Percentiles rank a stretch among this genome's conserved stretches.
These are phyloP conservation scores for Hofmannophila pseudospretella DNA, from an alignment of 2,888 invertebrate species.

Conservation along the genomic window DNA sequence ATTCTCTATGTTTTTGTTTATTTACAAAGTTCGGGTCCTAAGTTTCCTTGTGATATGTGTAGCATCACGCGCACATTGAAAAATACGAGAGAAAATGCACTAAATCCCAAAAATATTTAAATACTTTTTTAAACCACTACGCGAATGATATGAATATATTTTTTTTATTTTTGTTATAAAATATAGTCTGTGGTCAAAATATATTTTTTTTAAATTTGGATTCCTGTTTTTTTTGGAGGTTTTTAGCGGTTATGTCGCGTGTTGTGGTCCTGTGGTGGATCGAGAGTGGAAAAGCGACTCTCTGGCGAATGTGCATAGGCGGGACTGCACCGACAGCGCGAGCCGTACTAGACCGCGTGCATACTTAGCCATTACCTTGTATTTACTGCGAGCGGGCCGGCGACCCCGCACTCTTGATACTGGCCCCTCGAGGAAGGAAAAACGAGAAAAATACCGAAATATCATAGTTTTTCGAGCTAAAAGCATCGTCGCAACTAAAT, in stretches of 20 bases:
- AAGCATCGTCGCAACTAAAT: too few species aligned
- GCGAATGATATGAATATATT: constrained; percentile 67
- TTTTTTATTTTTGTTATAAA: constrained; percentile 45
- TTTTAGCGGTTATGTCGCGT: constrained; percentile 68
- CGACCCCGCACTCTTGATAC: constrained; percentile 52
- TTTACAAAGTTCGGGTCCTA: constrained; percentile 66
- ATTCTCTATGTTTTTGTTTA: constrained; percentile 43
- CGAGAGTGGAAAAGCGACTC: constrained; percentile 63
- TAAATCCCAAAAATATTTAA: constrained; percentile 54
- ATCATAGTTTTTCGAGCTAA: too few species aligned
- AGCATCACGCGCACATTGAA: constrained; percentile 52
- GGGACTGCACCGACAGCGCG: constrained; percentile 76
- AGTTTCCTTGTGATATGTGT: constrained; percentile 74
- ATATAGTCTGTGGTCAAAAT: constrained; percentile 65
- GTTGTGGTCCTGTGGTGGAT: constrained; percentile 58
- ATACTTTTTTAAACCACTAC: constrained; percentile 32
- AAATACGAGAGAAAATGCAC: constrained; percentile 49
- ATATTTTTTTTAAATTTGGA: constrained; percentile 37
- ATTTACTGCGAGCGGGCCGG: constrained; percentile 67
- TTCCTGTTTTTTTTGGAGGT: constrained; percentile 58
- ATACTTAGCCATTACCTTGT: constrained; percentile 79
- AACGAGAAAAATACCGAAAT: neutral
- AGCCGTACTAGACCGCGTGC: constrained; percentile 76
- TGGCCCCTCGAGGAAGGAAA: constrained; percentile 18
- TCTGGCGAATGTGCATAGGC: constrained; percentile 75